A percentile compares a stretch with the other conserved stretches of the same genome.
These are phyloP conservation scores for Microcebus murinus DNA, from an alignment of 2,113 vertebrate species.

Conservation along the genomic window DNA sequence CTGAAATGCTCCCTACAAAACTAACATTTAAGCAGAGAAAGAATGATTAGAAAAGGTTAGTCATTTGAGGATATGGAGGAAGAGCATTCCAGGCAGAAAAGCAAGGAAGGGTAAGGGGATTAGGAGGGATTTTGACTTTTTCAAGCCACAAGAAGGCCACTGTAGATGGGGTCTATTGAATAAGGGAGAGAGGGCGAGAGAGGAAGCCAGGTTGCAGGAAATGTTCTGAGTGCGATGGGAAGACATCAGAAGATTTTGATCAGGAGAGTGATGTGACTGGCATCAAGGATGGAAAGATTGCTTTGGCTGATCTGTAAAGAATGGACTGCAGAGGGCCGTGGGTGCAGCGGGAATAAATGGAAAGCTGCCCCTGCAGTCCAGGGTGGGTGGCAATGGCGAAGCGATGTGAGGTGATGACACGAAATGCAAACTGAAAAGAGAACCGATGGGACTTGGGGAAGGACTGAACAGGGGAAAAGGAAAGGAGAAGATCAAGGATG, in stretches of 20 bases:
- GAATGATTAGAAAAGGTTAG: not conserved
- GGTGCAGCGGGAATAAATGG: not conserved
- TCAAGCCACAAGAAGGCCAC: not conserved
- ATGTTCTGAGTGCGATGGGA: not conserved
- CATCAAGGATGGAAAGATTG: not conserved
- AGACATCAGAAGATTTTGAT: not conserved
- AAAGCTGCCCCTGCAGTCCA: not conserved
- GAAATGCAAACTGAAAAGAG: not conserved
- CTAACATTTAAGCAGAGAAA: not conserved
- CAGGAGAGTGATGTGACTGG: not conserved
- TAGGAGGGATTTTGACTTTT: not conserved
- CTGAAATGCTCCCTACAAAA: not conserved
- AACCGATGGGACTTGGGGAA: not conserved
- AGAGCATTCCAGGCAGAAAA: not conserved
- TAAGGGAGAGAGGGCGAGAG: not conserved
- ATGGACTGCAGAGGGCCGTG: not conserved
- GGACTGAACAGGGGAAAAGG: not conserved
- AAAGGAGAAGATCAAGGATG: not conserved
- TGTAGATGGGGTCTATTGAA: not conserved
- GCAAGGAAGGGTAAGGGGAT: not conserved
- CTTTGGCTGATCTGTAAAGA: not conserved
- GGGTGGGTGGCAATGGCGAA: not conserved
- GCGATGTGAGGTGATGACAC: not conserved
- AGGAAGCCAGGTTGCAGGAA: not conserved
- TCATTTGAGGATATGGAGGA: not conserved